A percentile compares a stretch with the other conserved stretches of the same genome.
phyloP scores from a whole-genome alignment of 2,888 invertebrate genomes.

The Megamerina dolium region DNA sequence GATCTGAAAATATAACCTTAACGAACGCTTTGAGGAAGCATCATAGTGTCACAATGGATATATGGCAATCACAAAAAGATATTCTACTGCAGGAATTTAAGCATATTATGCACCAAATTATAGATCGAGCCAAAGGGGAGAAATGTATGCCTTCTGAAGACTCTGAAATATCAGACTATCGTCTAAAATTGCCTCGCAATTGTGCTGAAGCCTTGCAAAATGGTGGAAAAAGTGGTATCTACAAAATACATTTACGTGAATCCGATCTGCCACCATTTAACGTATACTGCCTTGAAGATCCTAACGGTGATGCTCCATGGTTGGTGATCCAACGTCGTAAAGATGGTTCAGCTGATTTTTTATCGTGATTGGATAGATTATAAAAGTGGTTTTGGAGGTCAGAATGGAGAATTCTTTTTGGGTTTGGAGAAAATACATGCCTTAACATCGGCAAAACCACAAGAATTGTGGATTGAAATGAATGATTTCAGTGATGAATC shows the following conservation, averaged over 20 bases:
- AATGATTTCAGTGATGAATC: conserved; percentile 56
- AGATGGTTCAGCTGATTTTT: conserved; percentile 61
- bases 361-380: conserved; percentile 60
- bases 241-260: conserved; percentile 5
- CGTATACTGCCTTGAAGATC: conserved; percentile 4
- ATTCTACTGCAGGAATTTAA: too few species aligned
- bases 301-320: conserved; percentile 47
- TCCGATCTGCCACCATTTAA: conserved; percentile 5
- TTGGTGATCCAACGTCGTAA: conserved; percentile 62
- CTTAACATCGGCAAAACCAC: conserved; percentile 36
- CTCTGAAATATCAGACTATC: too few species aligned
- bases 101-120: too few species aligned
- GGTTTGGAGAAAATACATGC: conserved; percentile 61
- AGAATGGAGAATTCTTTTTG: conserved; percentile 64
- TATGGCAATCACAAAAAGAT: too few species aligned
- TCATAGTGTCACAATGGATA: too few species aligned
- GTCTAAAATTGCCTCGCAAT: too few species aligned
- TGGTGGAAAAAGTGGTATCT: conserved; percentile 5
- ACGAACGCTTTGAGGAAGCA: too few species aligned
- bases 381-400: conserved; percentile 62
- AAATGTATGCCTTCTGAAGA: too few species aligned
- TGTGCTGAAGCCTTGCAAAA: conserved; percentile 4
- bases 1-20: too few species aligned
- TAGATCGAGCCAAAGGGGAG: too few species aligned
- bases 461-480: conserved; percentile 58